phyloP scores from a whole-genome alignment of 2,888 invertebrate species.

The Elegia similella region DNA sequence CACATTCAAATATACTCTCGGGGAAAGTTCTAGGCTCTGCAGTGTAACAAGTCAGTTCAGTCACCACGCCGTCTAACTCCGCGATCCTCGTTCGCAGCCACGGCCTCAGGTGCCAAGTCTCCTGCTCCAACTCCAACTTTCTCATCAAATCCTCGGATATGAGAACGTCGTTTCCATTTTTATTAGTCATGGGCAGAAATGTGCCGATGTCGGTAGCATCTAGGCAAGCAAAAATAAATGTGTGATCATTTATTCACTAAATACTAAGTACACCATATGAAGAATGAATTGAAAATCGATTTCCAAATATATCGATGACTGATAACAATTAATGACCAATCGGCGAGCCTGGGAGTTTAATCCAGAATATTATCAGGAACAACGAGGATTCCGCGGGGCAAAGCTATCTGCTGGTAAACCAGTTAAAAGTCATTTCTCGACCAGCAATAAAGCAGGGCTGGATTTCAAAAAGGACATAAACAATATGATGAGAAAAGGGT shows the following conservation, averaged over 20 bases:
- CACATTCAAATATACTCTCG: slow-evolving; percentile 62
- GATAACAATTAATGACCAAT: not conserved
- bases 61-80: slow-evolving; percentile 45
- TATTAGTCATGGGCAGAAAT: slow-evolving; percentile 37
- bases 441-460: not conserved
- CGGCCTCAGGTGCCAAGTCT: slow-evolving; percentile 70
- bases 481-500: not conserved
- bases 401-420: not conserved
- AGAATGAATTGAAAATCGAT: not conserved
- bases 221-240: slow-evolving; percentile 28
- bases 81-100: slow-evolving; percentile 63
- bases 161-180: slow-evolving; percentile 53
- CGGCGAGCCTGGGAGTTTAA: not conserved
- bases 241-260: not conserved
- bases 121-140: slow-evolving; percentile 51
- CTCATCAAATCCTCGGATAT: slow-evolving; percentile 52
- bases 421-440: too few species aligned
- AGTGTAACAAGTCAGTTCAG: slow-evolving; percentile 39
- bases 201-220: slow-evolving; percentile 43
- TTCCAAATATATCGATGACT: not conserved
- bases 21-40: slow-evolving; percentile 82
- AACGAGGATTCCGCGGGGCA: not conserved
- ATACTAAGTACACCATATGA: not conserved
- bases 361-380: not conserved
- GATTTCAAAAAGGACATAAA: not conserved